These are phyloP conservation scores for Drosophila ironensis DNA, from an alignment of 1,140 invertebrate genomes.

Conservation along the genomic window DNA sequence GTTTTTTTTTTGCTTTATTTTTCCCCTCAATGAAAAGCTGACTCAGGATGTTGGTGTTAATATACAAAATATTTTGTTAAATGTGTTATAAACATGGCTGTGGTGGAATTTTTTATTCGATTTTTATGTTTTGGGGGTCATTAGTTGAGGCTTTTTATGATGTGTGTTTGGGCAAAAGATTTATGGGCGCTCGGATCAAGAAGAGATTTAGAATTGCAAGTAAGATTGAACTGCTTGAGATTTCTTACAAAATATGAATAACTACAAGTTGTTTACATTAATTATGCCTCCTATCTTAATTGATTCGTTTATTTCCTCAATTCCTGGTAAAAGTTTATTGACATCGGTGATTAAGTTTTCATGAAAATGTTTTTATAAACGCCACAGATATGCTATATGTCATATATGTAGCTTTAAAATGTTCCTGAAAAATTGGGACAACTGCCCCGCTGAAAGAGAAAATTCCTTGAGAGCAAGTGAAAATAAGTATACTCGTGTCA, in stretches of 20 bases:
- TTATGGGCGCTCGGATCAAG: background rate
- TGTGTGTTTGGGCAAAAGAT: background rate
- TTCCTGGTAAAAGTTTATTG: slow-evolving; percentile 55
- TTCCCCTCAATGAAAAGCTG: background rate
- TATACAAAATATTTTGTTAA: slow-evolving; percentile 1
- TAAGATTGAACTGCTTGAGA: too few species aligned
- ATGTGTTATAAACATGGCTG: background rate
- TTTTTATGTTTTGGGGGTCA: background rate
- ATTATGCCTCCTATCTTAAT: slow-evolving; percentile 15
- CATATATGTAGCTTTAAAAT: slow-evolving; percentile 1
- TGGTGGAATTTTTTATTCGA: background rate
- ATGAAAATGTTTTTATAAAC: slow-evolving; percentile 8
- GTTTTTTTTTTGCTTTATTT: background rate
- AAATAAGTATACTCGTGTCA: slow-evolving; percentile 49
- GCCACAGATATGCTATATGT: background rate
- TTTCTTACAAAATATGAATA: too few species aligned
- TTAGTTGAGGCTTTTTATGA: background rate
- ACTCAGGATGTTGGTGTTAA: slow-evolving; percentile 9
- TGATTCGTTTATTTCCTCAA: slow-evolving; percentile 41
- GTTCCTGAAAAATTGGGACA: slow-evolving; percentile 39
- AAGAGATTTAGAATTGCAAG: too few species aligned
- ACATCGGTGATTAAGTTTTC: slow-evolving; percentile 40
- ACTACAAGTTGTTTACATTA: too few species aligned
- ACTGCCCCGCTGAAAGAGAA: slow-evolving; percentile 22
- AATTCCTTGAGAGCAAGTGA: slow-evolving; percentile 44